phyloP scores from a whole-genome alignment of 2,797 vertebrate species.

The Pipistrellus pygmaeus region DNA sequence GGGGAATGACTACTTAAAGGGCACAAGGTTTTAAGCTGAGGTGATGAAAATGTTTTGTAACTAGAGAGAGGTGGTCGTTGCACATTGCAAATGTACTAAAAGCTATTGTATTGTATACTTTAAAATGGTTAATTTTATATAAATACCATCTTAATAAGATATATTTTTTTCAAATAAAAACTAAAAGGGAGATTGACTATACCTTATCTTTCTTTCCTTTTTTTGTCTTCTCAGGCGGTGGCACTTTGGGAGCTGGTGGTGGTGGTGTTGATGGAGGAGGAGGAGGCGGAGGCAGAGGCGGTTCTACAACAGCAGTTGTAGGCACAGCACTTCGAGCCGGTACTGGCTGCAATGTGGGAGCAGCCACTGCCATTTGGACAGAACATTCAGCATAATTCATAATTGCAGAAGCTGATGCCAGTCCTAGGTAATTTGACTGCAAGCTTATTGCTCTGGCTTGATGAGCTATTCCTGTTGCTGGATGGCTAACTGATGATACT shows the following conservation, averaged over 20 bases:
- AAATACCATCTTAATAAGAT: neutral
- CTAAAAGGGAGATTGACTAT: neutral
- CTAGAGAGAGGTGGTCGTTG: neutral
- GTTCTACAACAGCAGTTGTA: slow-evolving; percentile 82
- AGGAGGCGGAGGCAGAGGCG: slow-evolving; percentile 86
- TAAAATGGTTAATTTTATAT: neutral
- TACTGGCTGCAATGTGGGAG: slow-evolving; percentile 86
- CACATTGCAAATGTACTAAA: neutral
- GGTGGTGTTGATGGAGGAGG: slow-evolving; percentile 84
- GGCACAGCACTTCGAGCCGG: slow-evolving; percentile 85
- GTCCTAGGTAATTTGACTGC: slow-evolving; percentile 89
- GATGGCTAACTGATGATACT: neutral
- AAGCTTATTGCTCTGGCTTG: slow-evolving; percentile 82
- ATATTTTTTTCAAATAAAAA: neutral
- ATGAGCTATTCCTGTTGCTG: slow-evolving; percentile 75
- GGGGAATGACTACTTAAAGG: neutral
- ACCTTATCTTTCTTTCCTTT: slow-evolving; percentile 97
- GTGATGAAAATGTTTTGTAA: neutral
- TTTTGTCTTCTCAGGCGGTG: slow-evolving; percentile 91
- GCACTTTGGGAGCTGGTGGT: slow-evolving; percentile 86
- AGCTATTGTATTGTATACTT: neutral
- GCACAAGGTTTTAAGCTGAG: neutral
- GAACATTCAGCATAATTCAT: slow-evolving; percentile 90
- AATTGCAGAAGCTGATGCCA: slow-evolving; percentile 87
- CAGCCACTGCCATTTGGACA: slow-evolving; percentile 83